Evolutionary conservation across 2,888 invertebrate species (phyloP), one percentile per base, ranked within the genome.

Genomic region (Harmothoe impar): DNA sequence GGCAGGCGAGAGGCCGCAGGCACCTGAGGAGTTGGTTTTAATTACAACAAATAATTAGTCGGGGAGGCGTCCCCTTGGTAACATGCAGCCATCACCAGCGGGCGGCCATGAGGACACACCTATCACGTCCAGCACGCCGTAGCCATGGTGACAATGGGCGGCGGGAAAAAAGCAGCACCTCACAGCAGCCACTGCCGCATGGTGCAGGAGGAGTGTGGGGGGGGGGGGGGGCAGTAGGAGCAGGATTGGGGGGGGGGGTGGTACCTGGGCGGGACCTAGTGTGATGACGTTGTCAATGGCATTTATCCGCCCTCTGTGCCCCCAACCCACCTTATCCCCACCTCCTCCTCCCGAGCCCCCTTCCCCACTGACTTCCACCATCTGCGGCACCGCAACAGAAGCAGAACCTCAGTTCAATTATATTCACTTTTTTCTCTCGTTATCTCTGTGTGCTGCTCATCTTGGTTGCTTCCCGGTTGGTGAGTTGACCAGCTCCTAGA

Each of bases 131-230:
- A 17, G 52, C 25, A 12, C 31, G 25, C 25, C 54, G 54, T 86
- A 15, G 33, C 86, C 86, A 86, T 86, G 86, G 86, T 86, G 86
- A 86, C 86, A 86, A 84, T 52, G 29, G 52, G 84, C 43, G 52
- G 51, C 84, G 52, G 43, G 52, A 43, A 43, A 84, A 33, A 84
- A 10, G 23, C 31, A 86, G 17, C 17, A 25, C 7, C 15, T 12
- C 25, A 0, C 56, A 54, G 86, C 20, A 29, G 31, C 43, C n/a
- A 31, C 5, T 23, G 52, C 17, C 0, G 85, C 33, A 29, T 35
- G 35, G 85, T 23, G 85, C 33, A 29, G 85, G 85, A 20, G 43
- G 43, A 29, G 43, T 23, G 35, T 31, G n/a, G 35, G 85, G 7
- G 85, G 86, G 86, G 84, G 35, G 52, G 84, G 23, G n/a, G 84